phyloP scores from a whole-genome alignment of 2,888 invertebrate genomes.

The Chesias legatella region DNA sequence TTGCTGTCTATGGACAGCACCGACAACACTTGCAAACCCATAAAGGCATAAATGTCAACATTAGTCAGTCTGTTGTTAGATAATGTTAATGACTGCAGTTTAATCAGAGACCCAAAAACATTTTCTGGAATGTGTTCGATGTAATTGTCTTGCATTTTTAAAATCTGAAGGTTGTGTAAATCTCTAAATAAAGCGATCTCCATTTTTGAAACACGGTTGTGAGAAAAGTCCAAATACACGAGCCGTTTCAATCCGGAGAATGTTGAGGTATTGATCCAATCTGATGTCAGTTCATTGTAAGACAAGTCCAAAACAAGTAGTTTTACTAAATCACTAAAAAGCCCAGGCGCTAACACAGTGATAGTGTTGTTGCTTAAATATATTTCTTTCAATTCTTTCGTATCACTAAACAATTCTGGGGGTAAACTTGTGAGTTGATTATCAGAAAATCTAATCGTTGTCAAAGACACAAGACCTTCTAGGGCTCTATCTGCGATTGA shows the following conservation, averaged over 20 bases:
- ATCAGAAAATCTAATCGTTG: constrained; percentile 88
- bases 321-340: constrained; percentile 88
- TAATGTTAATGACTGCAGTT: constrained; percentile 89
- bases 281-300: constrained; percentile 88
- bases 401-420: constrained; percentile 89
- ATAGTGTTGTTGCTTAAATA: constrained; percentile 91
- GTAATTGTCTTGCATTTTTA: constrained; percentile 89
- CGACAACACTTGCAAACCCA: constrained; percentile 87
- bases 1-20: constrained; percentile 90
- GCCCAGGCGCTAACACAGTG: constrained; percentile 88
- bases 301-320: constrained; percentile 88
- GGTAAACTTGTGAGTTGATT: constrained; percentile 90
- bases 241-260: constrained; percentile 88
- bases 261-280: constrained; percentile 90
- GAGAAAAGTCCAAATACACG: constrained; percentile 88
- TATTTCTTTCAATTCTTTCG: constrained; percentile 88
- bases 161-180: constrained; percentile 88
- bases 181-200: constrained; percentile 89
- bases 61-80: constrained; percentile 89
- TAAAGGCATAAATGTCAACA: constrained; percentile 88
- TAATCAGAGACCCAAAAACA: constrained; percentile 87
- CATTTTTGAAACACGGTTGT: constrained; percentile 87
- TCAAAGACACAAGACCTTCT: constrained; percentile 86
- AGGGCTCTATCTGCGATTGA: constrained; percentile 89
- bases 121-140: constrained; percentile 89